Base-by-base conservation (phyloP, 1,140 invertebrate species). In the Battus philenor region DNA sequence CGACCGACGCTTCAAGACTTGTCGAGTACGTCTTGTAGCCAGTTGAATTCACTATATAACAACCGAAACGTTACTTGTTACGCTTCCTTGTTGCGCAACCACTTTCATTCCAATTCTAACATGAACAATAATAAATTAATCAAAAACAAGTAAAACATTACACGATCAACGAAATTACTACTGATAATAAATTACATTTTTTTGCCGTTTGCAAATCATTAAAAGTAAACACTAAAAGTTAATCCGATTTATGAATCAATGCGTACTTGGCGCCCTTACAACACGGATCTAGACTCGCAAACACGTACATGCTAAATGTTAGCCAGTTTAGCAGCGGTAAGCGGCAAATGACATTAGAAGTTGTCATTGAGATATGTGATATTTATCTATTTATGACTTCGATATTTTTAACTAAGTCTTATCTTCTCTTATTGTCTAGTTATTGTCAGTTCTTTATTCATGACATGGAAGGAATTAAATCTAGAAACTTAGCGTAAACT, bases 51-150 rank as follows among this genome's bases (percentile, higher is more conserved):
- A 22, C 29, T 20, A 13, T 33, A 22, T 17, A 44, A 11, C 27
- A 31, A 38, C 11, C 29, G 27, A 22, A 11, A 11, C 33, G 34
- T 36, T 49, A 47, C 7, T 8, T 18, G 7, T 44, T 24, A 22
- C 36, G 38, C 58, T 68, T 71, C 65, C 68, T 59, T 29, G 43
- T 74, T 74, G 43, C 59, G 60, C 59, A 68, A 68, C 30, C 44
- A 47, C 45, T 55, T 59, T 59, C 33, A 24, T 32, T 45, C 7
- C 3, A 13, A 8, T 15, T 32, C 2, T 32, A 8, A 32, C 31
- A 32, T 2, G 4, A 13, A 2, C 34, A 7, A 33, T 16, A 33
- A 29, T 30, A 38, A 24, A 20, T 46, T n/a, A n/a, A n/a, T n/a
- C n/a, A n/a, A n/a, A n/a, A n/a, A n/a, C n/a, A n/a, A n/a, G n/a